These are phyloP conservation scores for Pimephales promelas DNA, from an alignment of 2,113 vertebrate species.

Conservation along the genomic window DNA sequence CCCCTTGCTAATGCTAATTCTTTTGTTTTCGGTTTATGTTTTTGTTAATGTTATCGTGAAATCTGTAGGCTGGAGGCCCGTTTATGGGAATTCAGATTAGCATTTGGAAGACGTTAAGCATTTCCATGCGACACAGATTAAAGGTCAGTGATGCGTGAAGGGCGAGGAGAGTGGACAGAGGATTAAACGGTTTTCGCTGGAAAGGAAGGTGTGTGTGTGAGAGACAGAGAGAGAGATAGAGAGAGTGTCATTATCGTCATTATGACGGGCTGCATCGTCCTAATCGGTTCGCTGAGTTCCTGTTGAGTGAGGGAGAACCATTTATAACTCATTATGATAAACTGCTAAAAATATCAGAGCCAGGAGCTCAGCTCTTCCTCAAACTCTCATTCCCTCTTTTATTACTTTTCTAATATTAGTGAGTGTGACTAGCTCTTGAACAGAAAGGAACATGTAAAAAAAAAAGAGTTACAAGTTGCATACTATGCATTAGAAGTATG, in stretches of 20 bases:
- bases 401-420: not conserved
- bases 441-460: not conserved
- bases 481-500: not conserved
- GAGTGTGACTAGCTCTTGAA: not conserved
- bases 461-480: not conserved
- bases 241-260: not conserved
- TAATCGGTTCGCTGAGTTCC: not conserved
- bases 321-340: constrained; percentile 40
- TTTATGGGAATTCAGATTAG: constrained; percentile 48
- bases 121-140: constrained; percentile 58
- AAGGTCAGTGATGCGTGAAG: constrained; percentile 50
- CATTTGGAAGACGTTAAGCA: constrained; percentile 45
- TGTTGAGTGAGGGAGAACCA: constrained; percentile 30
- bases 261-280: not conserved
- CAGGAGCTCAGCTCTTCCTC: not conserved
- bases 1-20: not conserved
- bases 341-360: constrained; percentile 40
- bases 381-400: not conserved
- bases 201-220: constrained; percentile 24
- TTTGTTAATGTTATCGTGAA: constrained; percentile 28
- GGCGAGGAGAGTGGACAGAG: constrained; percentile 29
- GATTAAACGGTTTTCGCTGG: not conserved
- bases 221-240: not conserved
- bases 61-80: constrained; percentile 41
- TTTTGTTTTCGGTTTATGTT: constrained; percentile 37